Evolutionary conservation across 1,140 invertebrate species (phyloP), one percentile per base, ranked within the genome.

Genomic region (Lethocerus indicus): DNA sequence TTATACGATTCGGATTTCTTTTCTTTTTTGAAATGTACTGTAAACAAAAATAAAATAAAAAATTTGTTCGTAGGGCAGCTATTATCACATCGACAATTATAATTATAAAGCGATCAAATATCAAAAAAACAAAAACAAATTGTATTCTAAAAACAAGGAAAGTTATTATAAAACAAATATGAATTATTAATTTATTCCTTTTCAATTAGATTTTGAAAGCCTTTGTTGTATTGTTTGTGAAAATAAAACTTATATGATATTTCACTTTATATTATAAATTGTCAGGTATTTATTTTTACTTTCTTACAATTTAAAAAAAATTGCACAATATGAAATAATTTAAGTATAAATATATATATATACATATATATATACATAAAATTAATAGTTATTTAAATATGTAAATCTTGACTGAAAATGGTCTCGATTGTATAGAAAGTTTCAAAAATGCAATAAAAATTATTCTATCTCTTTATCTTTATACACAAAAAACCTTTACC

Each of bases 381-480:
- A n/a, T n/a, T n/a, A n/a, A n/a, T n/a, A n/a, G n/a, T n/a, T 27
- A 52, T 42, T 48, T 52, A 27, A 44, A 52, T 42, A 52, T 48
- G 46, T 48, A 49, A 52, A 50, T 50, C 48, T 50, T 44, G 54
- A 47, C 51, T 49, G 45, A 52, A 44, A 50, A 50, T 51, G 49
- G 51, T 50, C 53, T 51, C 37, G 51, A 55, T 49, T 55, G 54
- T 55, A 55, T 50, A 55, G 51, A 52, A 52, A 46, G 48, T 55
- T 55, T 50, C 49, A 49, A 55, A 44, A 55, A 55, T 55, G 54
- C 54, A 55, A 55, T 55, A 55, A 55, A 54, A 53, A 55, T 55
- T 55, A 55, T 55, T 55, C 54, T 55, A 55, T 55, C 54, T 55
- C 54, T 55, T 55, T 55, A 52, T 44, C n/a, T n/a, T n/a, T n/a